A percentile compares a stretch with the other conserved stretches of the same genome.
Conservation (phyloP, 2,797 vertebrate genomes). For the Sitta carolinensis region DNA sequence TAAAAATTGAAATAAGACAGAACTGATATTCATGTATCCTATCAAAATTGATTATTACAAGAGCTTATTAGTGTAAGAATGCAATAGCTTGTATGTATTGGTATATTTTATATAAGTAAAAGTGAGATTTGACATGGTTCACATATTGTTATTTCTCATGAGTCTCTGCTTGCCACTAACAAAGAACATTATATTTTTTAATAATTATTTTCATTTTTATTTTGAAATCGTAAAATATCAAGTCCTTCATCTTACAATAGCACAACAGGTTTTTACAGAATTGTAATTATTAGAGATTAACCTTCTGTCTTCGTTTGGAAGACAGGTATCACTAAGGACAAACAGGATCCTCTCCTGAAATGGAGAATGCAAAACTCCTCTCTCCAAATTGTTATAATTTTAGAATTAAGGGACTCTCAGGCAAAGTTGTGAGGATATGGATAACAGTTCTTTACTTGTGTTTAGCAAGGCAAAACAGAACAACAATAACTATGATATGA, state of each 20-base stretch:
- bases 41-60: background rate
- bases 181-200: background rate
- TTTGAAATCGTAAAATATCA: background rate
- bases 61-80: background rate
- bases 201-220: background rate
- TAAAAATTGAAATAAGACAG: background rate
- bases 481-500: no score
- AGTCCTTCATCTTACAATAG: background rate
- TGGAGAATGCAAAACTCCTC: no score
- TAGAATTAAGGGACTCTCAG: no score
- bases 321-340: no score
- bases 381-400: no score
- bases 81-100: background rate
- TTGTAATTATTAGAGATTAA: background rate
- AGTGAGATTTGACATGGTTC: background rate
- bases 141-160: background rate
- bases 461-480: no score
- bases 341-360: no score
- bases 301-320: no score
- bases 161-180: background rate
- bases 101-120: background rate
- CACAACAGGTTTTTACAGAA: background rate
- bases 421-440: no score
- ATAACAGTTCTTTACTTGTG: no score
- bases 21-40: background rate